Evolutionary conservation across 2,797 vertebrate species (phyloP), one percentile per base, ranked within the genome.

Genomic region (Decapterus maruadsi): DNA sequence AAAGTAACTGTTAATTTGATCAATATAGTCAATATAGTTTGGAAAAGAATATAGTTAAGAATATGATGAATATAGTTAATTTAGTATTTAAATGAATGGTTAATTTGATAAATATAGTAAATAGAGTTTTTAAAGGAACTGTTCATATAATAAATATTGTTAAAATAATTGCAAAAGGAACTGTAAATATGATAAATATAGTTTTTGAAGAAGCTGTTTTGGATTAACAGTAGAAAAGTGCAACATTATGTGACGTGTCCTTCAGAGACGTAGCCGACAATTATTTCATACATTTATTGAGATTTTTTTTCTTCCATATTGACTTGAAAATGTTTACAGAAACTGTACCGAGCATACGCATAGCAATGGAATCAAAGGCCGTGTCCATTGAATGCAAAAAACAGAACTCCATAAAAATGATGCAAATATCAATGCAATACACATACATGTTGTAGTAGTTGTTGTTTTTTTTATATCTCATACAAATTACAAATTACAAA

Each of bases 401-500:
- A 94, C 86, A 85, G 48, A 90, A 89, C 67, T 90, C 87, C 91
- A 95, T 93, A 92, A 90, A 94, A 95, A 95, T 87, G 84, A 93
- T 91, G 93, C 83, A 91, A 92, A 92, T 94, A 93, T 92, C 78
- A 89, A 94, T 88, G 88, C 86, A 89, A 82, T 93, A 92, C 91
- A 94, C 90, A 83, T 85, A 90, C 86, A 82, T 78, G 40, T 59
- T 36, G 13, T 67, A 59, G 31, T 34, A 34, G 31, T 34, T 34
- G 31, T 34, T 31, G 31, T 34, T 34, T 34, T 81, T 85, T 87
- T 87, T 90, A 34, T 34, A 34, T 90, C 67, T 89, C 88, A 90
- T 95, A 95, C 92, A 95, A 95, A 95, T 94, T 90, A 94, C 93
- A 93, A 86, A 85, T 92, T 94, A 92, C 90, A 94, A 94, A 94